Evolutionary conservation across 2,888 invertebrate species (phyloP).

Genomic region (Leptogaster cylindrica): DNA sequence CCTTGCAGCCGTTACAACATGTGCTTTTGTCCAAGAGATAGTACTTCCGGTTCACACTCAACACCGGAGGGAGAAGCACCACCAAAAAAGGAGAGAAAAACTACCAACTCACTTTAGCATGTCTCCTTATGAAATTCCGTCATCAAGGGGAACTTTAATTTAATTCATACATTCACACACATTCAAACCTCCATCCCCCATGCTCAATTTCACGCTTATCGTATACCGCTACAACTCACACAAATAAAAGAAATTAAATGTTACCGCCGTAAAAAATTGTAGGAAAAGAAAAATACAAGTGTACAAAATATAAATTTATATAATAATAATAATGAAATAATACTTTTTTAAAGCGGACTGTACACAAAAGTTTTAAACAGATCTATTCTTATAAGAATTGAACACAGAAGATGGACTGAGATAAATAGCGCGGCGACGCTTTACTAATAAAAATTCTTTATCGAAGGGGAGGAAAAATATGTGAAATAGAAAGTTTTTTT

Average conservation of each 20-base stretch:
- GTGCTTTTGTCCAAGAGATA: constrained; percentile 25
- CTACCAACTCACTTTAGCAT: not conserved
- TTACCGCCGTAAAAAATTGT: no score
- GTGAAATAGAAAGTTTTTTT: no score
- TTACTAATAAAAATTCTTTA: no score
- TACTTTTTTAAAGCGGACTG: no score
- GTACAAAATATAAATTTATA: not conserved
- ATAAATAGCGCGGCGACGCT: no score
- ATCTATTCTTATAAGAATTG: no score
- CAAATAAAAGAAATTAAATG: not conserved
- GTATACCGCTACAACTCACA: not conserved
- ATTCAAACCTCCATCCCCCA: not conserved
- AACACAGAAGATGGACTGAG: no score
- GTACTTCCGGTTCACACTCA: constrained; percentile 30
- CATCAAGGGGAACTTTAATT: constrained; percentile 1
- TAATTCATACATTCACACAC: constrained; percentile 3
- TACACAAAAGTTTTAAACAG: not conserved
- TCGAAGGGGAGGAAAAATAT: no score
- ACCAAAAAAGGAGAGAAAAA: not conserved
- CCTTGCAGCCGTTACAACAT: constrained; percentile 16
- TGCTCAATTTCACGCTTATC: not conserved
- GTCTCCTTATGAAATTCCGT: not conserved
- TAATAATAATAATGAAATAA: no score
- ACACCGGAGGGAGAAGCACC: no score
- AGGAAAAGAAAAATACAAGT: no score